Evolutionary conservation across 2,888 invertebrate species (phyloP).

Genomic region (Sphecodes monilicornis): DNA sequence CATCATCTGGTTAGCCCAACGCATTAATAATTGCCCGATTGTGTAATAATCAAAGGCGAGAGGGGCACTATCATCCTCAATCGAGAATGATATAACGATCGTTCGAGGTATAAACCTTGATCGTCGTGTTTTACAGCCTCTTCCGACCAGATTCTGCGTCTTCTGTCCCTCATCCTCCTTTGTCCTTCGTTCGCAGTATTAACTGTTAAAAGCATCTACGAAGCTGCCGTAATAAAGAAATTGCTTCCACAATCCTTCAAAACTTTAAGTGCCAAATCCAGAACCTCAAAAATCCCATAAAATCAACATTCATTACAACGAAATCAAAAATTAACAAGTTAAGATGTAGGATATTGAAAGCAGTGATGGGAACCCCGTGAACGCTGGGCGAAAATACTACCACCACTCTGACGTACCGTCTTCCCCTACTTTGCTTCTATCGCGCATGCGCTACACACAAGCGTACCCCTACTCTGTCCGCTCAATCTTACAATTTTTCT

Average conservation of each 20-base stretch:
- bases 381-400: too few species aligned
- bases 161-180: not conserved
- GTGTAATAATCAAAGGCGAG: constrained; percentile 55
- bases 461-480: too few species aligned
- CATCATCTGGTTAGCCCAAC: constrained; percentile 45
- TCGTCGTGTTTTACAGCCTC: not conserved
- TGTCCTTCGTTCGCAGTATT: not conserved
- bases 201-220: not conserved
- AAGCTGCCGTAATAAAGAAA: not conserved
- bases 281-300: not conserved
- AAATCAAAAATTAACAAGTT: too few species aligned
- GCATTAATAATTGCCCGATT: constrained; percentile 55
- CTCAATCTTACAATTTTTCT: too few species aligned
- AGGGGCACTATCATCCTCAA: constrained; percentile 42
- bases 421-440: too few species aligned
- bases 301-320: not conserved
- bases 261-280: too few species aligned
- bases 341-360: too few species aligned
- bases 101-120: constrained; percentile 21
- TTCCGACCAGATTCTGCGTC: not conserved
- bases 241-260: not conserved
- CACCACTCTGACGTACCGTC: too few species aligned
- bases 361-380: too few species aligned
- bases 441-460: too few species aligned
- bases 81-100: constrained; percentile 43